phyloP scores from a whole-genome alignment of 2,797 vertebrate species.

The Rachycentron canadum region DNA sequence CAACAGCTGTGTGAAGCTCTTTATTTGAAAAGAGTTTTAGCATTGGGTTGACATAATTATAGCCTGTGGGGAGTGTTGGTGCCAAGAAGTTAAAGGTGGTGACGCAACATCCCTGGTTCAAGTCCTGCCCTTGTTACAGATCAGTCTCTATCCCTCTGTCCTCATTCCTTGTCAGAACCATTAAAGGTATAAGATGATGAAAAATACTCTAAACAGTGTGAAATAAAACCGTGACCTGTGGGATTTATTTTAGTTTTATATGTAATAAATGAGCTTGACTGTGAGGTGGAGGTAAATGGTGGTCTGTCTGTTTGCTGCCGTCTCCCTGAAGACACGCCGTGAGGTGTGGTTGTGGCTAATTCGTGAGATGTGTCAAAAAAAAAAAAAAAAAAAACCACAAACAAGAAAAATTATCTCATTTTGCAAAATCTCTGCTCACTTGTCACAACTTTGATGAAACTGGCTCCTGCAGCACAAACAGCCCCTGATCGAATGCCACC shows the following conservation, averaged over 20 bases:
- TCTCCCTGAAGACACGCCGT: neutral
- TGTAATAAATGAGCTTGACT: neutral
- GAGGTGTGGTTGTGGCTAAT: neutral
- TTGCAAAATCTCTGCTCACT: conserved; percentile 3
- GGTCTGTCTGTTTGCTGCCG: neutral
- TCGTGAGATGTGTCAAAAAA: conserved; percentile 1
- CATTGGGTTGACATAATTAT: neutral
- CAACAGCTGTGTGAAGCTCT: neutral
- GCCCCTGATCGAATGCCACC: conserved; percentile 6
- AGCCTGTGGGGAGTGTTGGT: neutral
- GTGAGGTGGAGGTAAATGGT: neutral
- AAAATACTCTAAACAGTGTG: neutral
- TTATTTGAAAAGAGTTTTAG: neutral
- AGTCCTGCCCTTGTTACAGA: neutral
- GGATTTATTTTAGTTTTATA: neutral
- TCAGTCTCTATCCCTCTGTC: neutral
- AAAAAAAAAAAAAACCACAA: neutral
- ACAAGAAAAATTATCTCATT: conserved; percentile 16
- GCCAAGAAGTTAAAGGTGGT: neutral
- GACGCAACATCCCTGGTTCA: neutral
- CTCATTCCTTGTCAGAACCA: neutral
- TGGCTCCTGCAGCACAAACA: conserved; percentile 12
- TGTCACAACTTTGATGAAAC: conserved; percentile 27
- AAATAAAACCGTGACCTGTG: neutral
- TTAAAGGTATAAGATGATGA: neutral